A percentile compares a stretch with the other conserved stretches of the same genome.
Evolutionary conservation across 37 sponge, comb jelly and placozoan genomes (phyloP).

Genomic region (Tethya wilhelma): DNA sequence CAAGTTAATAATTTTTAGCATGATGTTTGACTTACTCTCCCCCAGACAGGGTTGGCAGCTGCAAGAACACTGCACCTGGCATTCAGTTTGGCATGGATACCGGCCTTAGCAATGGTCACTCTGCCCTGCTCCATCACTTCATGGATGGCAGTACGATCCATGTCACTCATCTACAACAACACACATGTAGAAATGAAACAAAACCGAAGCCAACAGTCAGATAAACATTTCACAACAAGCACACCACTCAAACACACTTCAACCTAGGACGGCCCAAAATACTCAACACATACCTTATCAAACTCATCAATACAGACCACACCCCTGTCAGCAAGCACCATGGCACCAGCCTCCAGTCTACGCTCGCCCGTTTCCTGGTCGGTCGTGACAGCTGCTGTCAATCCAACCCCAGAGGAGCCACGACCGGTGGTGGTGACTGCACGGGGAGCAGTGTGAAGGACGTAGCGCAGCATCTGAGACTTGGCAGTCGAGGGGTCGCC

Average conservation of each 20-base stretch:
- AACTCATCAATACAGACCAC: slow-evolving; percentile 99
- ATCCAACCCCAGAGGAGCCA: slow-evolving; percentile 97
- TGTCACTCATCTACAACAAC: slow-evolving; percentile 94
- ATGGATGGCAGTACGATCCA: slow-evolving; percentile 99
- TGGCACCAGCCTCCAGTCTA: slow-evolving; percentile 94
- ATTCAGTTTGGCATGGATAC: slow-evolving; percentile 98
- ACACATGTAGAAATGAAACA: no score
- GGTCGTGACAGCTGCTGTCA: slow-evolving; percentile 98
- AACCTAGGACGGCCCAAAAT: background rate
- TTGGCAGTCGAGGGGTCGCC: slow-evolving; percentile 99
- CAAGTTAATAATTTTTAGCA: no score
- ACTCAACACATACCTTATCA: slow-evolving; percentile 81
- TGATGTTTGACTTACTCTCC: slow-evolving; percentile 89
- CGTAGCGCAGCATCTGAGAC: slow-evolving; percentile 96
- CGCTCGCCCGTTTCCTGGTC: slow-evolving; percentile 94
- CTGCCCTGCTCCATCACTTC: slow-evolving; percentile 99
- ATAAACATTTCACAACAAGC: no score
- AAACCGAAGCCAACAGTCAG: background rate
- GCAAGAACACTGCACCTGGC: slow-evolving; percentile 97
- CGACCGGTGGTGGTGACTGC: slow-evolving; percentile 99
- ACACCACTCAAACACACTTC: background rate
- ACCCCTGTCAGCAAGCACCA: slow-evolving; percentile 99
- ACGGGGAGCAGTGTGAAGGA: slow-evolving; percentile 90
- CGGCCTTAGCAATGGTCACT: slow-evolving; percentile 98
- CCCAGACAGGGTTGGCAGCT: slow-evolving; percentile 99